Base-by-base conservation (phyloP, 2,888 invertebrate species). In the Heteromyza rotundicornis region DNA sequence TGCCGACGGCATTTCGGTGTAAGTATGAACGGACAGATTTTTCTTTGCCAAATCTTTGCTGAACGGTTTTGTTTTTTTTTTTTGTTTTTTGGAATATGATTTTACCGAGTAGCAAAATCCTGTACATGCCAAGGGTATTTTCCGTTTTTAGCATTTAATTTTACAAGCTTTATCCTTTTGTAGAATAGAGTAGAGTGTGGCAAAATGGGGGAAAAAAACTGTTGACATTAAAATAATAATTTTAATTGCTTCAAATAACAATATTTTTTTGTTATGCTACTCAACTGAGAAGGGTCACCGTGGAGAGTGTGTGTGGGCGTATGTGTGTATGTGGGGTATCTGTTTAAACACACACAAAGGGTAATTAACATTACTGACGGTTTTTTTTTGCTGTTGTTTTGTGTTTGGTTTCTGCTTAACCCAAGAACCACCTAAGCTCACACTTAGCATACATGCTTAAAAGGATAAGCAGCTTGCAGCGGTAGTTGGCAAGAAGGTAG, bases 191-290 rank as follows among this genome's bases (percentile, higher is more conserved):
- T 40, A 10, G 40, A n/a, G 12, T 17, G 17, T 51, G 40, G 17
- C n/a, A n/a, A n/a, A n/a, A 8, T 40, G 24, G 35, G 50, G 23
- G 22, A 49, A 61, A 62, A 67, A 72, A 74, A 78, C 78, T 78
- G 79, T 79, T 80, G 80, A 80, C 79, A 79, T 79, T 80, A 76
- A 77, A 80, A 79, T 79, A 79, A 79, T 80, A 79, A 79, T 80
- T 79, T 80, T 80, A 79, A 79, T 79, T 79, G 79, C 77, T 70
- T 71, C 68, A 74, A 74, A 80, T 73, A 78, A 77, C 74, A 78
- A 2, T 24, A 7, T 17, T 19, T 12, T 44, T 49, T 49, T 7
- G 49, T 49, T 22, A n/a, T n/a, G n/a, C n/a, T n/a, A n/a, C n/a
- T n/a, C n/a, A n/a, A n/a, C n/a, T n/a, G n/a, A n/a, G n/a, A n/a